Conservation (phyloP, 2,797 vertebrate genomes). For the Sternarchorhynchus goeldii region DNA sequence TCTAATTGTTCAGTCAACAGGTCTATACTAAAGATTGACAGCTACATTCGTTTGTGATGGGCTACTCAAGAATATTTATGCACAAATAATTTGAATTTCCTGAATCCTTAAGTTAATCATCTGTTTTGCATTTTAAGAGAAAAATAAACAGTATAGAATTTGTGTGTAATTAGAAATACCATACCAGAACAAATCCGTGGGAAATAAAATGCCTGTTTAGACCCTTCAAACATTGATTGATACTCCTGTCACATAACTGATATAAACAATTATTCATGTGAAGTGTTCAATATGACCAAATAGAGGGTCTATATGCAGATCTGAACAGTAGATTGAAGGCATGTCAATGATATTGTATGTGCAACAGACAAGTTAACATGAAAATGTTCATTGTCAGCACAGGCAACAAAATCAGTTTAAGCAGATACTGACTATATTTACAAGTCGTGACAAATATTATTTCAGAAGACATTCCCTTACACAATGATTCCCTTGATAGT, state of each 20-base stretch:
- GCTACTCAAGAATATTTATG: not conserved
- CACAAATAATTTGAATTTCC: not conserved
- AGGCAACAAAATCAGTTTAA: not conserved
- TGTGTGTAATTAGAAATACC: not conserved
- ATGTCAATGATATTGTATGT: not conserved
- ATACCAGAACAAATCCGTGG: not conserved
- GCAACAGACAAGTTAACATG: not conserved
- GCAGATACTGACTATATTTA: not conserved
- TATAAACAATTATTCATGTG: no score
- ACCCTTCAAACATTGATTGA: no score
- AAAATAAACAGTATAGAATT: not conserved
- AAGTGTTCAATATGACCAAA: not conserved
- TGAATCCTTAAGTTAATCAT: not conserved
- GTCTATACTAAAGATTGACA: not conserved
- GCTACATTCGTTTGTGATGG: not conserved
- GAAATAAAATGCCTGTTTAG: no score
- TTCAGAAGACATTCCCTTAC: not conserved
- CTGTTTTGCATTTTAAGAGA: no score
- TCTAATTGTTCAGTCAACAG: not conserved
- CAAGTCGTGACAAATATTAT: not conserved
- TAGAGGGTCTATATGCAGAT: not conserved
- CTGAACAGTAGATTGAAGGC: not conserved
- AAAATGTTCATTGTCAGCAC: not conserved
- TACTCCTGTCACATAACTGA: no score
- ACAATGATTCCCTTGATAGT: not conserved